phyloP scores from a whole-genome alignment of 2,888 invertebrate species.

The Dysmachus trigonus region DNA sequence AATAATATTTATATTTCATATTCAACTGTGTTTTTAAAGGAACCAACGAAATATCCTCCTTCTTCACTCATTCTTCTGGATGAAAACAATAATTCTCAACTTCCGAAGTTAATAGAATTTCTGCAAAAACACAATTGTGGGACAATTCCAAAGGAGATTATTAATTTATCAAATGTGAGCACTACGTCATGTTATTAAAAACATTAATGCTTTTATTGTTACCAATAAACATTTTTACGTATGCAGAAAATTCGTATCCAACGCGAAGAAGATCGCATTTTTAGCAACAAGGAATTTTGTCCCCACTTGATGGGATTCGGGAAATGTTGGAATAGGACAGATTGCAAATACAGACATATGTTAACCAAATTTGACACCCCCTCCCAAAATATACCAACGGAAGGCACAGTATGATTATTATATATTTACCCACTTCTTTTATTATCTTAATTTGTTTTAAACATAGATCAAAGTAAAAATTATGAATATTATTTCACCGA shows the following conservation, averaged over 20 bases:
- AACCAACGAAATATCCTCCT: slow-evolving; percentile 54
- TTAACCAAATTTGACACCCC: slow-evolving; percentile 68
- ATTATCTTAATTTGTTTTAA: slow-evolving; percentile 1
- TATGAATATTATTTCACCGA: slow-evolving; percentile 69
- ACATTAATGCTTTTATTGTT: background rate
- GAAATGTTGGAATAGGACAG: slow-evolving; percentile 68
- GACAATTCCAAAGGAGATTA: slow-evolving; percentile 56
- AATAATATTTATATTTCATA: background rate
- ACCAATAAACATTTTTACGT: background rate
- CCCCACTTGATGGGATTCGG: slow-evolving; percentile 72
- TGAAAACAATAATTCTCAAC: slow-evolving; percentile 68
- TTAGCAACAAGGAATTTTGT: slow-evolving; percentile 58
- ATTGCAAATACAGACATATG: slow-evolving; percentile 72
- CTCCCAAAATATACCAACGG: slow-evolving; percentile 66
- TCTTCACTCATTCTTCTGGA: slow-evolving; percentile 69
- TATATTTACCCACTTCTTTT: background rate
- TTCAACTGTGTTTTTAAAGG: slow-evolving; percentile 46
- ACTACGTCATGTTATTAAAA: slow-evolving; percentile 22
- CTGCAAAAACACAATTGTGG: slow-evolving; percentile 63
- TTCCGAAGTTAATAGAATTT: slow-evolving; percentile 71
- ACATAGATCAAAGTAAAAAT: slow-evolving; percentile 68
- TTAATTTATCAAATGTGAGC: slow-evolving; percentile 58
- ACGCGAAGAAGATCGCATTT: slow-evolving; percentile 53
- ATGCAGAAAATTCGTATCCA: slow-evolving; percentile 52
- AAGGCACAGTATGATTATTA: slow-evolving; percentile 21